These are phyloP conservation scores for Chloroclysta siterata DNA, from an alignment of 2,888 invertebrate genomes.

Conservation along the genomic window DNA sequence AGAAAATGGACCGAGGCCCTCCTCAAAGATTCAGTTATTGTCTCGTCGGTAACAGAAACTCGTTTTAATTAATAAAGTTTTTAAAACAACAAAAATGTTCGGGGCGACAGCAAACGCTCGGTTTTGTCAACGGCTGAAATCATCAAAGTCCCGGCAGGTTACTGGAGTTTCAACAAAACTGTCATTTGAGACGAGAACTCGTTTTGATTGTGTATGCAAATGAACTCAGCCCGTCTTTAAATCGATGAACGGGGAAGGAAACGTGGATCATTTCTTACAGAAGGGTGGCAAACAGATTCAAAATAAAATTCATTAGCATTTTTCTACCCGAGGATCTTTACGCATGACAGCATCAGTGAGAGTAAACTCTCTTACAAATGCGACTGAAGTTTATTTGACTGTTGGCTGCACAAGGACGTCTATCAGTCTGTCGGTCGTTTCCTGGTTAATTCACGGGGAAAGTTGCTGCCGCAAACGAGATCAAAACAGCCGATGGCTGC, in stretches of 20 bases:
- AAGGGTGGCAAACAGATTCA: slow-evolving; percentile 5
- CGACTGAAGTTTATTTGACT: slow-evolving; percentile 16
- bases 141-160: slow-evolving; percentile 37
- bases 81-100: slow-evolving; percentile 56
- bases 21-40: slow-evolving; percentile 47
- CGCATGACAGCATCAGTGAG: slow-evolving; percentile 11
- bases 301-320: slow-evolving; percentile 18
- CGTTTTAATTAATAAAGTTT: slow-evolving; percentile 71
- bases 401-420: slow-evolving; percentile 4
- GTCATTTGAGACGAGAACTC: slow-evolving; percentile 31
- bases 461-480: slow-evolving; percentile 35
- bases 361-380: slow-evolving; percentile 12
- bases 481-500: slow-evolving; percentile 34
- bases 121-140: slow-evolving; percentile 43
- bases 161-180: slow-evolving; percentile 33
- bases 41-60: slow-evolving; percentile 57
- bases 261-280: slow-evolving; percentile 9
- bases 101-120: slow-evolving; percentile 45
- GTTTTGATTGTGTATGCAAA: slow-evolving; percentile 7
- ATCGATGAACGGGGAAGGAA: slow-evolving; percentile 11
- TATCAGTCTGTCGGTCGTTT: slow-evolving; percentile 11
- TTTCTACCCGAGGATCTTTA: slow-evolving; percentile 15
- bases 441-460: slow-evolving; percentile 23
- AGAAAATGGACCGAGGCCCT: slow-evolving; percentile 20
- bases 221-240: slow-evolving; percentile 9